Conservation (phyloP, 2,113 vertebrate genomes). For the Microtus pennsylvanicus region DNA sequence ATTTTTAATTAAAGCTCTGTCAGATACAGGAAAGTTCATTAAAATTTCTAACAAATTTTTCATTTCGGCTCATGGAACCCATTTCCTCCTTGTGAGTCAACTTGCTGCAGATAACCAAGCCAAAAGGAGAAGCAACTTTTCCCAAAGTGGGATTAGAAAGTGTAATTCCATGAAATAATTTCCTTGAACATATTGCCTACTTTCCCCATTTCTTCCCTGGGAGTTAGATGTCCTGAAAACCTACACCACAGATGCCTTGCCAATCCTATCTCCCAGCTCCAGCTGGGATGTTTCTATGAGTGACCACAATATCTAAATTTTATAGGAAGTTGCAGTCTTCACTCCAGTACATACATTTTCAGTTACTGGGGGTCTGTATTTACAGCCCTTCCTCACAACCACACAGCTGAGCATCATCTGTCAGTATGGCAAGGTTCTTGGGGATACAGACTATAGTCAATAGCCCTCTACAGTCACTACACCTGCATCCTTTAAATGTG, state of each 20-base stretch:
- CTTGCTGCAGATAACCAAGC: neutral
- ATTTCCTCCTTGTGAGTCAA: neutral
- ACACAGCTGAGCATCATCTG: neutral
- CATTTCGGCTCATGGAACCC: neutral
- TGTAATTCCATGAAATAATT: neutral
- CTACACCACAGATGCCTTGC: neutral
- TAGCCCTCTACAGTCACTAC: neutral
- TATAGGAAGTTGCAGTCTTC: neutral
- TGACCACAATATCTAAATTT: neutral
- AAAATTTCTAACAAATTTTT: neutral
- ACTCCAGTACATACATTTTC: neutral
- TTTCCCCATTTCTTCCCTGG: neutral
- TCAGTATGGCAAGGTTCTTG: neutral
- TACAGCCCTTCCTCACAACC: neutral
- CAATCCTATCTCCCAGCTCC: neutral
- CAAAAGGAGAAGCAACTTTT: neutral
- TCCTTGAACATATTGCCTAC: neutral
- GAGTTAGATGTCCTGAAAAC: neutral
- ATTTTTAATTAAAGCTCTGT: conserved; percentile 1
- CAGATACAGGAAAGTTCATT: neutral
- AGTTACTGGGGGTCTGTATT: neutral
- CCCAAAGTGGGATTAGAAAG: neutral
- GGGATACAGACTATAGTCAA: neutral
- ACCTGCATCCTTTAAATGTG: neutral
- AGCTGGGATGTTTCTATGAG: neutral